phyloP scores from a whole-genome alignment of 2,797 vertebrate genomes.

The Lepidocolaptes lacrymiger region DNA sequence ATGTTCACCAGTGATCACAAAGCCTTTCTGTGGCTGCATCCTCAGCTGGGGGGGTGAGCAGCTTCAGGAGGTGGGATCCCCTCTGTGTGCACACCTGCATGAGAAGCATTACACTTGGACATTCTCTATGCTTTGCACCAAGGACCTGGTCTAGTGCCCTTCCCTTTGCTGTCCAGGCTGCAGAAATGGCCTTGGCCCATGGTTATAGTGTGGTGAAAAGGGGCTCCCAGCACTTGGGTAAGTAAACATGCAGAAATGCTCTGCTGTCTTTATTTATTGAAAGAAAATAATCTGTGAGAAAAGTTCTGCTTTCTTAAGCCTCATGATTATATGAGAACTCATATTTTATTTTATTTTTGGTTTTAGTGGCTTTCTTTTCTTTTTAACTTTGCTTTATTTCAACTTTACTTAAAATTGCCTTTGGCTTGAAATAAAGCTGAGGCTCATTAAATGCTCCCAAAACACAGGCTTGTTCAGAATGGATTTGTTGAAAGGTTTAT shows the following conservation, averaged over 20 bases:
- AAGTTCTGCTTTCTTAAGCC: conserved; percentile 29
- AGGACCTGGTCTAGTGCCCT: background rate
- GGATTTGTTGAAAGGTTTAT: conserved; percentile 70
- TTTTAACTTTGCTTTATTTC: conserved; percentile 42
- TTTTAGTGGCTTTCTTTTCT: conserved; percentile 41
- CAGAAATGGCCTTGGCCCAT: background rate
- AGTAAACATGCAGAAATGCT: background rate
- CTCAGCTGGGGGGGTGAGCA: accelerated
- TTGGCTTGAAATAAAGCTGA: conserved; percentile 58
- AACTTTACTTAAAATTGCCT: conserved; percentile 41
- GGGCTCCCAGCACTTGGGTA: background rate
- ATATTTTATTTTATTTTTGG: conserved; percentile 53
- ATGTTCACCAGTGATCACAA: background rate
- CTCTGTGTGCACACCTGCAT: no score
- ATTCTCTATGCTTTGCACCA: background rate
- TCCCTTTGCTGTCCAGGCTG: background rate
- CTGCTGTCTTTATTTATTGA: conserved; percentile 35
- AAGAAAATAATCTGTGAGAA: conserved; percentile 44
- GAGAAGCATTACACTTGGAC: accelerated
- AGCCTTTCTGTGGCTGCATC: background rate
- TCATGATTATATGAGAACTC: conserved; percentile 18
- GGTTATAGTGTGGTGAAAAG: background rate
- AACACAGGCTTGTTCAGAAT: conserved; percentile 51
- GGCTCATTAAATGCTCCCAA: conserved; percentile 61
- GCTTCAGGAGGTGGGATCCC: background rate